Percentiles rank a stretch among this genome's conserved stretches.
phyloP scores from a whole-genome alignment of 2,888 invertebrate genomes.

The Cantharis lateralis region DNA sequence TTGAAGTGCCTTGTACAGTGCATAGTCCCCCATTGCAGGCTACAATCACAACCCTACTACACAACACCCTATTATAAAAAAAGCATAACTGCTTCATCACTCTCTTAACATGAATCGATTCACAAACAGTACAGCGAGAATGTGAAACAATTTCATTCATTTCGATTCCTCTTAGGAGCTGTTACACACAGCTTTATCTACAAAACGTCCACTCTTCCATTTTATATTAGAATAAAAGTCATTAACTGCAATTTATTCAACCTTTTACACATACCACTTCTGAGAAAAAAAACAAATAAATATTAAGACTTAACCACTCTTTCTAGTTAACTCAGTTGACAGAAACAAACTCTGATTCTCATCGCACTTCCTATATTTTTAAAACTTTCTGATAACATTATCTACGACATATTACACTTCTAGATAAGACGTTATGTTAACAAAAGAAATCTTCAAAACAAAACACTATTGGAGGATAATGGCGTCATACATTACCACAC shows the following conservation, averaged over 20 bases:
- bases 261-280: slow-evolving; percentile 3
- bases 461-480: slow-evolving; percentile 44
- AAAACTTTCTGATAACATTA: not conserved
- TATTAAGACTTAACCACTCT: slow-evolving; percentile 27
- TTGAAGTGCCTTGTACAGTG: slow-evolving; percentile 53
- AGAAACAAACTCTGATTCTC: not conserved
- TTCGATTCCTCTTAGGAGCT: not conserved
- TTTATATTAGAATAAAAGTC: not conserved
- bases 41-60: slow-evolving; percentile 25
- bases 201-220: slow-evolving; percentile 27
- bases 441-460: slow-evolving; percentile 27
- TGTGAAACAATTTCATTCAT: slow-evolving; percentile 24
- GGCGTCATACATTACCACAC: slow-evolving; percentile 43
- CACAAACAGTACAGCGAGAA: slow-evolving; percentile 19
- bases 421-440: not conserved
- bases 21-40: slow-evolving; percentile 53
- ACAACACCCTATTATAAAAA: slow-evolving; percentile 17
- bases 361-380: not conserved
- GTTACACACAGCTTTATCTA: slow-evolving; percentile 5
- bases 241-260: slow-evolving; percentile 2
- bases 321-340: slow-evolving; percentile 5
- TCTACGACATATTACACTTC: not conserved
- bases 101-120: slow-evolving; percentile 16
- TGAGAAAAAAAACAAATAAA: slow-evolving; percentile 13
- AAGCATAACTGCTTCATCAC: slow-evolving; percentile 25